phyloP scores from a whole-genome alignment of 2,113 vertebrate genomes.

The Laticauda colubrina region DNA sequence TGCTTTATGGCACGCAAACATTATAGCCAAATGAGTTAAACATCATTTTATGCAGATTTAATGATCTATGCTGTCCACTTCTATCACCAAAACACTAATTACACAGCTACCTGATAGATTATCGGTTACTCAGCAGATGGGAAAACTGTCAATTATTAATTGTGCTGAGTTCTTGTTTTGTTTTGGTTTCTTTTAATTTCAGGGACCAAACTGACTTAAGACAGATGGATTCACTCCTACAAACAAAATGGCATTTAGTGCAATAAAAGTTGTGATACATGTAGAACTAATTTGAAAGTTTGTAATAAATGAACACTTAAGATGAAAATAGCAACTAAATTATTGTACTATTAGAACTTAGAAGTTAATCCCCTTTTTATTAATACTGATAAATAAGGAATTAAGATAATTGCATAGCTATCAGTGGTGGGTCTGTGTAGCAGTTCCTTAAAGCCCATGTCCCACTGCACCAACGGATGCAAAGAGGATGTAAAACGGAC shows the following conservation, averaged over 20 bases:
- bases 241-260: slow-evolving; percentile 27
- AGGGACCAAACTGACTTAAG: slow-evolving; percentile 33
- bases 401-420: neutral
- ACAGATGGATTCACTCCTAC: slow-evolving; percentile 45
- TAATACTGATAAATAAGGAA: neutral
- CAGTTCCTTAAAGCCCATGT: neutral
- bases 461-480: no score
- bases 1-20: slow-evolving; percentile 7
- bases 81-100: slow-evolving; percentile 61
- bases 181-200: slow-evolving; percentile 42
- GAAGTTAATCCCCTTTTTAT: neutral
- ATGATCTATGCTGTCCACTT: slow-evolving; percentile 41
- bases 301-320: slow-evolving; percentile 5
- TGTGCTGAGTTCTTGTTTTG: slow-evolving; percentile 27
- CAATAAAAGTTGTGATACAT: slow-evolving; percentile 31
- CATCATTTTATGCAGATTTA: slow-evolving; percentile 15
- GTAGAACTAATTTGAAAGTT: neutral
- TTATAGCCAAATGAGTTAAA: neutral
- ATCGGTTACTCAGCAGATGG: slow-evolving; percentile 73
- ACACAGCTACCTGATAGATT: slow-evolving; percentile 69
- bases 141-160: slow-evolving; percentile 52
- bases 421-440: neutral
- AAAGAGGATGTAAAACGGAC: no score
- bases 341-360: neutral
- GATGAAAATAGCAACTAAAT: neutral